phyloP scores from a whole-genome alignment of 2,113 vertebrate genomes.

The Stigmatopora argus region DNA sequence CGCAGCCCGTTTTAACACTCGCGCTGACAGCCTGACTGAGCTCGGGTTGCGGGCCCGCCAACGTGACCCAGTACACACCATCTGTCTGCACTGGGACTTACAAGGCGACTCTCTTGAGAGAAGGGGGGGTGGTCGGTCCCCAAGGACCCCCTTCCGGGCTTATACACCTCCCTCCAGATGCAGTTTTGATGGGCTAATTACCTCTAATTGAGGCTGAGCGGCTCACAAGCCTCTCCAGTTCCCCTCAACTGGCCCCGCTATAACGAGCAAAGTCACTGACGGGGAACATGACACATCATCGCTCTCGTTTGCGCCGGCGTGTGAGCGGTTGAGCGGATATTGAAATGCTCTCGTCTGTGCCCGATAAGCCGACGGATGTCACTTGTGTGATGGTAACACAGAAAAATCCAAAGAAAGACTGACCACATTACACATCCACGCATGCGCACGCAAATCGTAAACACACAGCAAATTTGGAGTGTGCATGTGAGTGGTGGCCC shows the following conservation, averaged over 20 bases:
- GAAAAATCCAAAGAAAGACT: not conserved
- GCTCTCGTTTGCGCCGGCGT: conserved; percentile 2
- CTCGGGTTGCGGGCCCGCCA: conserved; percentile 24
- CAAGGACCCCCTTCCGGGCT: conserved; percentile 33
- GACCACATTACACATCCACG: not conserved
- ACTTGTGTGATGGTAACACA: conserved; percentile 30
- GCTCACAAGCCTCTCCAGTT: conserved; percentile 39
- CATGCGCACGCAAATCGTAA: not conserved
- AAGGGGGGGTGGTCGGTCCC: conserved; percentile 20
- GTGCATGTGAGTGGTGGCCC: no score
- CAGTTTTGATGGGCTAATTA: conserved; percentile 62
- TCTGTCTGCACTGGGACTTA: conserved; percentile 56
- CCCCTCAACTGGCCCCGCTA: conserved; percentile 36
- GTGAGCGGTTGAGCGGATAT: conserved; percentile 34
- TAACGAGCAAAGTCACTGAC: conserved; percentile 27
- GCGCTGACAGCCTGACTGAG: conserved; percentile 31
- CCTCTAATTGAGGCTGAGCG: conserved; percentile 54
- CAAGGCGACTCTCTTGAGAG: not conserved
- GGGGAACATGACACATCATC: conserved; percentile 32
- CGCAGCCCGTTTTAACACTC: conserved; percentile 24
- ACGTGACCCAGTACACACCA: conserved; percentile 56
- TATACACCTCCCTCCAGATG: conserved; percentile 23
- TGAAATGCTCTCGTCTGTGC: conserved; percentile 44
- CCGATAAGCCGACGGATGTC: conserved; percentile 22
- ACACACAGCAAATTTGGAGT: not conserved